phyloP scores from a whole-genome alignment of 2,888 invertebrate genomes.

The Ophraella communa region DNA sequence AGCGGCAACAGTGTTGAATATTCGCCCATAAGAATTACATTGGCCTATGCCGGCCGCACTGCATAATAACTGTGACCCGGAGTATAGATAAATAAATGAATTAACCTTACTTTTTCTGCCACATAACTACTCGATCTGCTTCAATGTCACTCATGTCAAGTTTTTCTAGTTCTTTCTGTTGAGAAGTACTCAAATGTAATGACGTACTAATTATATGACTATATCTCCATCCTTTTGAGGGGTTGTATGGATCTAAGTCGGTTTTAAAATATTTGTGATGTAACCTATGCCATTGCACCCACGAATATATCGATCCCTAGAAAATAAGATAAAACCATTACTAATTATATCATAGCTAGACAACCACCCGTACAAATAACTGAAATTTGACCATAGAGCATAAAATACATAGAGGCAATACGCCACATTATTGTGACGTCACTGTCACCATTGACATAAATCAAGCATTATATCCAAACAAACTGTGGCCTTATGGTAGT shows the following conservation, averaged over 20 bases:
- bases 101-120: slow-evolving; percentile 75
- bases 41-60: no score
- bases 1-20: no score
- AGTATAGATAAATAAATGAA: slow-evolving; percentile 7
- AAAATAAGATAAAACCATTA: slow-evolving; percentile 37
- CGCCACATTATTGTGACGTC: no score
- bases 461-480: no score
- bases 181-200: slow-evolving; percentile 70
- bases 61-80: no score
- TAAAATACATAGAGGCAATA: no score
- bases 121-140: slow-evolving; percentile 77
- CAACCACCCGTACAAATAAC: no score
- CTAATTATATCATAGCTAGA: no score
- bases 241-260: slow-evolving; percentile 80
- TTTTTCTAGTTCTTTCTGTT: slow-evolving; percentile 66
- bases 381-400: no score
- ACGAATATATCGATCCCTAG: slow-evolving; percentile 83
- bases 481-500: no score
- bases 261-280: slow-evolving; percentile 83
- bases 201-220: slow-evolving; percentile 79
- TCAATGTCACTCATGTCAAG: slow-evolving; percentile 84
- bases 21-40: no score
- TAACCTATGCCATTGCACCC: slow-evolving; percentile 81
- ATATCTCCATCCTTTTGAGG: slow-evolving; percentile 79
- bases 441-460: no score